phyloP scores from a whole-genome alignment of 1,140 invertebrate genomes.

The Propsilocerus akamusi region DNA sequence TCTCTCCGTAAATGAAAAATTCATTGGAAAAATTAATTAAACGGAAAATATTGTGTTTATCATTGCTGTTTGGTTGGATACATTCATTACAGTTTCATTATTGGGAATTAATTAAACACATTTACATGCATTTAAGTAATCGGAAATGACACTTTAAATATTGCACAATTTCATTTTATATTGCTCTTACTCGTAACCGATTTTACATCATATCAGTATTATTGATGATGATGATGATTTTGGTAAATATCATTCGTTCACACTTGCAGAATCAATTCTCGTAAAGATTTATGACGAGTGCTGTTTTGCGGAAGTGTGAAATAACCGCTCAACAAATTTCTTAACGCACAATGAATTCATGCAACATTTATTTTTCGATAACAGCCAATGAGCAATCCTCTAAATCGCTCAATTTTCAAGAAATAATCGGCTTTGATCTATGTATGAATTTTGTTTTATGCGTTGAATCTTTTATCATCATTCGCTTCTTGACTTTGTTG shows the following conservation, averaged over 20 bases:
- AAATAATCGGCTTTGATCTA: neutral
- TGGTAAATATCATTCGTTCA: no score
- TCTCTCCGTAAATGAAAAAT: neutral
- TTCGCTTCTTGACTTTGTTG: no score
- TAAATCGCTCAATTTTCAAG: neutral
- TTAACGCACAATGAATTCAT: neutral
- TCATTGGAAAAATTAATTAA: conserved; percentile 3
- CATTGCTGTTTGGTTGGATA: neutral
- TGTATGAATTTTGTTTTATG: no score
- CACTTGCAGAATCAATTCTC: no score
- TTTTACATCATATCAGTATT: no score
- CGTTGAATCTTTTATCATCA: no score
- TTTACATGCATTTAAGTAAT: no score
- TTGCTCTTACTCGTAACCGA: no score
- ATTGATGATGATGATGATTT: no score
- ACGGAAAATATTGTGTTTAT: neutral
- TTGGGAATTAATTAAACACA: neutral
- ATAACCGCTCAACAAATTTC: conserved; percentile 1
- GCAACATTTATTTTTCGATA: neutral
- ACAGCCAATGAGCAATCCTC: neutral
- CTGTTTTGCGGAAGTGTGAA: neutral
- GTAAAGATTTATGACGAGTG: neutral
- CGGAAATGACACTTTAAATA: no score
- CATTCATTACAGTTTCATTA: neutral
- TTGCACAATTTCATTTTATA: no score